Base-by-base conservation (phyloP, 2,797 vertebrate genomes). In the Syngnathus rostellatus region DNA sequence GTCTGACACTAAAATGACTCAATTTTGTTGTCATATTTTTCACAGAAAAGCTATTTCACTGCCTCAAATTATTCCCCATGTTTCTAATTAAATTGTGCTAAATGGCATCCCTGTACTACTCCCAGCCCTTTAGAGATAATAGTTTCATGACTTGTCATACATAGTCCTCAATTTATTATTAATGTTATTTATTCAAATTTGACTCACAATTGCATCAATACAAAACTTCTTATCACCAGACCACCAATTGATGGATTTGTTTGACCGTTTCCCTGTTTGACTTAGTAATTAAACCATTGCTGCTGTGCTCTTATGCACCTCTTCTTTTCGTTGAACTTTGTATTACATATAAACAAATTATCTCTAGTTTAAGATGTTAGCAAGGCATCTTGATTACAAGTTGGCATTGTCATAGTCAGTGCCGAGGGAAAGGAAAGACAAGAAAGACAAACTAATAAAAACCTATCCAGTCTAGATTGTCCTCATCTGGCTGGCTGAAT, bases 401-500 rank as follows among this genome's bases (percentile, higher is more conserved):
- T 54, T 10, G 38, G 31, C 17, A 19, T 25, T 16, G 25, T 31
- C 23, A 12, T 54, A 54, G n/a, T 11, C 51, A 23, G n/a, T 25
- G 9, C 21, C 9, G 21, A 23, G 21, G 21, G 31, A 31, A 31
- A 31, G 31, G 31, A 31, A 31, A 31, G 31, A 31, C 25, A 11
- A 46, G 9, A 38, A 12, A 62, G 23, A 48, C 11, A 69, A 68
- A 68, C 16, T 14, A 37, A 64, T 9, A 19, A 31, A 17, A 1
- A 37, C 40, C 12, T 37, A 19, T 21, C 82, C 58, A 83, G n/a
- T 83, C 74, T 57, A 78, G 64, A 66, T 51, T 41, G 67, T 76
- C 65, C 9, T 74, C 77, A 73, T 85, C 77, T 3, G 77, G 75
- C 31, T 38, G 31, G 31, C 31, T 16, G 76, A 75, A 60, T 83